These are phyloP conservation scores for Eurypyga helias DNA, from an alignment of 2,113 vertebrate species.

Conservation along the genomic window DNA sequence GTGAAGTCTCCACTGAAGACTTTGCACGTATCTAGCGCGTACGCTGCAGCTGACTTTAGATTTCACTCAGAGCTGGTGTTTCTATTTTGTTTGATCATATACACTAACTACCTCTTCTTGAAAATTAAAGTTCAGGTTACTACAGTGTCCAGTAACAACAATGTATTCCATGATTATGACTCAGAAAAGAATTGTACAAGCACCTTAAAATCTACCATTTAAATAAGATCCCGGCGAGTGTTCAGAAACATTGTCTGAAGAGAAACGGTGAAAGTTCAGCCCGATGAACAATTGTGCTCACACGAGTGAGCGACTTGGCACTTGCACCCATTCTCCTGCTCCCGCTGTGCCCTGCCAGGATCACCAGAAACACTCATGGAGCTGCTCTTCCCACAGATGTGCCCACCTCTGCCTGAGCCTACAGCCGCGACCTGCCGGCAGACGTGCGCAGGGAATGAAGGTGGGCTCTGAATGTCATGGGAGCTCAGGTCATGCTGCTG, in stretches of 20 bases:
- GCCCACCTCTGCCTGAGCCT: background rate
- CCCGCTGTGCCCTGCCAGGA: background rate
- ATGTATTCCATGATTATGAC: background rate
- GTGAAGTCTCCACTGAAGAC: background rate
- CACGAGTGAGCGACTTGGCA: background rate
- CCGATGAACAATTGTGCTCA: background rate
- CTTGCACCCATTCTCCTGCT: fast-evolving
- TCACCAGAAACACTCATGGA: fast-evolving
- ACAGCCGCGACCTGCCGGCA: fast-evolving
- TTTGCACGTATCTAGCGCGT: background rate
- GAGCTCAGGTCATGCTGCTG: background rate
- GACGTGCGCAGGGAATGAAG: fast-evolving
- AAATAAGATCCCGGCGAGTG: background rate
- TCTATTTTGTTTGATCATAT: background rate
- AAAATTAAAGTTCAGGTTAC: background rate
- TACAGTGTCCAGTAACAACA: background rate
- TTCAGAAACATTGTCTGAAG: background rate
- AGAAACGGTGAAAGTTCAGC: background rate
- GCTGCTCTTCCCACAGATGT: fast-evolving
- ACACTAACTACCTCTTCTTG: background rate
- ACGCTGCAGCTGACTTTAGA: background rate
- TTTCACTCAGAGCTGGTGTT: background rate
- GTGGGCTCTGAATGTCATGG: background rate
- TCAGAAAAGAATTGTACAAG: background rate
- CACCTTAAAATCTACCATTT: background rate